These are phyloP conservation scores for Ctena decussata DNA, from an alignment of 2,888 invertebrate species.

Conservation along the genomic window DNA sequence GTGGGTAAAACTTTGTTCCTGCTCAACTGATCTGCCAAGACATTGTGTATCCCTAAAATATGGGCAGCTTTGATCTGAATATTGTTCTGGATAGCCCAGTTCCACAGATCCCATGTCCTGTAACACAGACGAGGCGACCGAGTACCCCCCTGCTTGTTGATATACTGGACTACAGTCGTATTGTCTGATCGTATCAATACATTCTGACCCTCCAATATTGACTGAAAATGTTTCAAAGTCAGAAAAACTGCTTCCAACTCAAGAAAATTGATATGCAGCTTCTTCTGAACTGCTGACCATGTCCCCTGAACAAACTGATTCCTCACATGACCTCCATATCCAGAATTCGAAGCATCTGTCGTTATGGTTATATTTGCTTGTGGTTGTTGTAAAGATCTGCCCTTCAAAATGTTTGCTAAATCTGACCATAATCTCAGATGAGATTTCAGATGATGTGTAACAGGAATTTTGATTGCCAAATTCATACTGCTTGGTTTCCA, in stretches of 20 bases:
- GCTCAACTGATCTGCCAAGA: conserved; percentile 28
- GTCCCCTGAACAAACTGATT: conserved; percentile 11
- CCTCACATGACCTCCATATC: conserved; percentile 33
- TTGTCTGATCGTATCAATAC: conserved; percentile 43
- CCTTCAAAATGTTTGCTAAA: conserved; percentile 21
- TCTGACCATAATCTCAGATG: conserved; percentile 15
- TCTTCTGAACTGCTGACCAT: conserved; percentile 17
- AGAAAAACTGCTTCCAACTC: conserved; percentile 38
- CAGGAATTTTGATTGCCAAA: conserved; percentile 7
- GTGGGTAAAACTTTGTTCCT: conserved; percentile 13
- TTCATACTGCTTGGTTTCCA: conserved; percentile 10
- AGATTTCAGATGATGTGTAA: conserved; percentile 19
- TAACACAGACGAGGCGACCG: conserved; percentile 37
- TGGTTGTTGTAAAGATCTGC: conserved; percentile 4
- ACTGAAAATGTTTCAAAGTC: conserved; percentile 20
- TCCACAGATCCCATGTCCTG: conserved; percentile 35
- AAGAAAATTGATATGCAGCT: conserved; percentile 35
- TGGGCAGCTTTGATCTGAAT: conserved; percentile 34
- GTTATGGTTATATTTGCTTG: conserved; percentile 7
- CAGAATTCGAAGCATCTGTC: conserved; percentile 40
- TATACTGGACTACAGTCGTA: conserved; percentile 45
- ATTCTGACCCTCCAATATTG: background rate
- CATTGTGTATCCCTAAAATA: conserved; percentile 25
- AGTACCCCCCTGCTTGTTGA: conserved; percentile 53
- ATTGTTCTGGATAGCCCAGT: conserved; percentile 1